Percentiles rank a stretch among this genome's conserved stretches.
Conservation (phyloP, 2,888 invertebrate species). For the Hydriomena furcata region DNA sequence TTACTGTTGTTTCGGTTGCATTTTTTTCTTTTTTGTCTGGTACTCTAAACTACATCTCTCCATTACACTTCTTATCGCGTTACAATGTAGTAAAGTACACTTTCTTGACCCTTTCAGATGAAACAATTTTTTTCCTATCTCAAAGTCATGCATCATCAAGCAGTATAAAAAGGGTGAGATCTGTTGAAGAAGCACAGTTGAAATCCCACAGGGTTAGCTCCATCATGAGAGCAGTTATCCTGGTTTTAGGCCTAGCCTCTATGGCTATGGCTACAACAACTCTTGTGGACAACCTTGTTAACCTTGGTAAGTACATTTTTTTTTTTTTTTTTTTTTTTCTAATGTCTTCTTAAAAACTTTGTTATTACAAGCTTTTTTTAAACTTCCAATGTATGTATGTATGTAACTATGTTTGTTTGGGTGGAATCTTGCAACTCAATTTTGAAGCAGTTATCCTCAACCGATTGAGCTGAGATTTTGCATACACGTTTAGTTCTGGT, state of each 20-base stretch:
- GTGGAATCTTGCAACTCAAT: no score
- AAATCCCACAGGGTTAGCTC: conserved; percentile 51
- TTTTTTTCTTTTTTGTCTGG: no score
- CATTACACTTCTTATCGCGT: neutral
- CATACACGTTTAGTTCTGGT: no score
- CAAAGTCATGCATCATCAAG: conserved; percentile 1
- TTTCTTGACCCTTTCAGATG: conserved; percentile 21
- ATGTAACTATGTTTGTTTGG: no score
- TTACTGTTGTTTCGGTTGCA: no score
- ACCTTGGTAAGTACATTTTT: conserved; percentile 46
- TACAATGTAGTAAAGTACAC: conserved; percentile 6
- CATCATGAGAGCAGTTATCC: conserved; percentile 63
- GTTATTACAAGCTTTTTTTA: no score
- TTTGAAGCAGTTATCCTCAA: no score
- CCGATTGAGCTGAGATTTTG: no score
- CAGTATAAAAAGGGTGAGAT: conserved; percentile 53
- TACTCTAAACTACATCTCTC: neutral
- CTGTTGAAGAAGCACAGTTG: conserved; percentile 52
- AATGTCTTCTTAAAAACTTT: no score
- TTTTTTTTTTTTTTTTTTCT: neutral
- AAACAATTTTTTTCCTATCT: conserved; percentile 19
- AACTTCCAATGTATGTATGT: no score
- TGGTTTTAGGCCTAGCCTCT: conserved; percentile 63
- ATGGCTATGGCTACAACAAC: conserved; percentile 54
- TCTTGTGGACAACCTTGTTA: conserved; percentile 50